Base-by-base conservation (phyloP, 1,140 invertebrate genomes). In the Euura saliciscinereae region DNA sequence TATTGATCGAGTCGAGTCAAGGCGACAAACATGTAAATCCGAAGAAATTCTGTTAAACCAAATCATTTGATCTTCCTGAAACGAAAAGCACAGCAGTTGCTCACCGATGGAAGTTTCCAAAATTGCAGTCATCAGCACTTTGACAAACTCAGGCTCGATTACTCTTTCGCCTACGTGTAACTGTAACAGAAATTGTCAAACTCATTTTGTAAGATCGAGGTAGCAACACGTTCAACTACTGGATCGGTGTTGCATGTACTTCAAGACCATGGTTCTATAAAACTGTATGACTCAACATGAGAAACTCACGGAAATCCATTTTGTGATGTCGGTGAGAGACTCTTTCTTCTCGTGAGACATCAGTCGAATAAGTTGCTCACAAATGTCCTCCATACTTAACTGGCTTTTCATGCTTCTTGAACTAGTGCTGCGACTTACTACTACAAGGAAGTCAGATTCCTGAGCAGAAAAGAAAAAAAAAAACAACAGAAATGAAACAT, bases 51-150 rank as follows among this genome's bases (percentile, higher is more conserved):
- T 51, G 46, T 51, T 2, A 51, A 8, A 51, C 28, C 46, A 51
- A 51, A 59, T n/a, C 13, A n/a, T 59, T 59, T 59, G 42, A 59
- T 59, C 44, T 5, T 10, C 43, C 7, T 6, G 10, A 51, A 6
- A 59, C 45, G 28, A 28, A 28, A 28, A 28, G 28, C 13, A 74
- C 68, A 42, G 46, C 42, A 59, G 73, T 71, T 74, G 79, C 80
- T 76, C 80, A 88, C 87, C 83, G 71, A 93, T 88, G 3, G 91
- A 90, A 78, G 91, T 88, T 77, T 92, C 90, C 79, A 92, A 90
- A 72, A 96, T 91, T 46, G 93, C 91, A 79, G 94, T 93, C 73
- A 93, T 94, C 75, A 97, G 89, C 69, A 90, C 89, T 79, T 93
- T 89, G 78, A 96, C 92, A 83, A 92, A 94, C 82, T 90, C 88